These are phyloP conservation scores for Pseudolaguvia tuberculata DNA, from an alignment of 2,113 vertebrate genomes.

Conservation along the genomic window DNA sequence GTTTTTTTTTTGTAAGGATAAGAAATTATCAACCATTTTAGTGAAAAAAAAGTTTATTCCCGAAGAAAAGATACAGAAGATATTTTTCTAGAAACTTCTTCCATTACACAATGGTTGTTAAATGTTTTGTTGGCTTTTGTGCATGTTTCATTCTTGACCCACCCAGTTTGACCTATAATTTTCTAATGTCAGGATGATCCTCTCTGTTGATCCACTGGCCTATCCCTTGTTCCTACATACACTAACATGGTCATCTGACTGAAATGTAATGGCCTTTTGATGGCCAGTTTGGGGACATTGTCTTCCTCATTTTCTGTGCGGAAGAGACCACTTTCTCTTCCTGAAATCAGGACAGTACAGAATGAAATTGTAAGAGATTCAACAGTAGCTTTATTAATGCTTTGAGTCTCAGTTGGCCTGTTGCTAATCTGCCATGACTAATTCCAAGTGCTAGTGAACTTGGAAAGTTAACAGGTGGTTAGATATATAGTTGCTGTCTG, in stretches of 20 bases:
- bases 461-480: slow-evolving; percentile 69
- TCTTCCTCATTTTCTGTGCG: slow-evolving; percentile 64
- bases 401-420: slow-evolving; percentile 70
- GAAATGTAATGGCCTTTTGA: neutral
- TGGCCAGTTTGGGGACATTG: slow-evolving; percentile 54
- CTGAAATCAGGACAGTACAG: slow-evolving; percentile 77
- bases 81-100: neutral
- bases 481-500: slow-evolving; percentile 36
- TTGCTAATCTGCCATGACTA: slow-evolving; percentile 68
- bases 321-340: slow-evolving; percentile 65
- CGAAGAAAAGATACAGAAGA: neutral
- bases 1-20: neutral
- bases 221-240: neutral
- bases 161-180: slow-evolving; percentile 20
- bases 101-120: neutral
- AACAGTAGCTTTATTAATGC: slow-evolving; percentile 62
- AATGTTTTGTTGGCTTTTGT: slow-evolving; percentile 10
- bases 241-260: neutral
- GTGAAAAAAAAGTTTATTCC: neutral
- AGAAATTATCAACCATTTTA: neutral
- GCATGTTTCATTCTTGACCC: slow-evolving; percentile 8
- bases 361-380: slow-evolving; percentile 72
- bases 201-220: neutral
- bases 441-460: slow-evolving; percentile 60
- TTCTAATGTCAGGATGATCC: neutral